Evolutionary conservation across 2,113 vertebrate genomes (phyloP), one percentile per base, ranked within the genome.

Genomic region (Paramisgurnus dabryanus): DNA sequence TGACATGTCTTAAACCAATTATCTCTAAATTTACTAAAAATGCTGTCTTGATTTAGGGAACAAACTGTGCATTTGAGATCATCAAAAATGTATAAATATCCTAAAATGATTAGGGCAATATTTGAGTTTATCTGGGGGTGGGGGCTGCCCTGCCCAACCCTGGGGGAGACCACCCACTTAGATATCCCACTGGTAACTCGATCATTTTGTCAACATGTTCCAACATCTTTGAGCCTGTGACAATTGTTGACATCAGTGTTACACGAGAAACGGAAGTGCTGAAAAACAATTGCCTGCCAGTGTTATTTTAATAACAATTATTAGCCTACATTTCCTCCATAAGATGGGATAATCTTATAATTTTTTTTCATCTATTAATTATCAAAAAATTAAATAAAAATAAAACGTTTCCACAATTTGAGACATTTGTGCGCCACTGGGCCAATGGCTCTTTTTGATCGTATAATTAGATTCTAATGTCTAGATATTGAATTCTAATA

Each of bases 141-240:
- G 41, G 22, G 80, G 58, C 47, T 11, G 27, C 68, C 53, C 71
- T 67, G 67, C n/a, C 50, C 47, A 6, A 81, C n/a, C 68, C 47
- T 64, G 55, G 50, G 41, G 50, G 22, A 58, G 92, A 92, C 91
- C 92, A 93, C 92, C 90, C 91, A 93, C 89, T 76, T 76, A 72
- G 89, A 71, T 45, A 58, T 77, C 71, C 69, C 43, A 81, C 40
- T 61, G 55, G 67, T 53, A 43, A 66, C 76, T 82, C 84, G 79
- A 82, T 84, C 85, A 77, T 80, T 80, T 85, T 73, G 67, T 85
- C 80, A 83, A 77, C 84, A 83, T 82, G 55, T 85, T 80, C 47
- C 64, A 53, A 66, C 74, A 76, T 66, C 74, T 76, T 76, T 65
- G 17, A 76, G 74, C 61, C 61, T 10, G 39, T 61, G 6, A 64